Percentiles rank a stretch among this genome's conserved stretches.
Evolutionary conservation across 2,113 vertebrate genomes (phyloP).

Genomic region (Sceloporus tristichus): DNA sequence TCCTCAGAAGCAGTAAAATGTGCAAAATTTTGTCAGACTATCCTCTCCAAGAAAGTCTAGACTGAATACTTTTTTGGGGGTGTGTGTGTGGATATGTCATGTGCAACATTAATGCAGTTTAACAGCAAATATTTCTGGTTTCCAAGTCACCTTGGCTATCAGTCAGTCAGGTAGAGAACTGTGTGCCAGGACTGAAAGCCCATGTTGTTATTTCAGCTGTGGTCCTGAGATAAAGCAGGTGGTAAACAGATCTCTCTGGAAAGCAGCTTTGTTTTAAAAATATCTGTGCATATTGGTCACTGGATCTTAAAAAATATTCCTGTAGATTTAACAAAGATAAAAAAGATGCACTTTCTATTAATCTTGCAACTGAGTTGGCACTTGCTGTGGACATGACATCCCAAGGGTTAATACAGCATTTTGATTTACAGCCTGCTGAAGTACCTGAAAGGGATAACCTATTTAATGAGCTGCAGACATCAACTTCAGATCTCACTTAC

Average conservation of each 20-base stretch:
- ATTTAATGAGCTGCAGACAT: too few species aligned
- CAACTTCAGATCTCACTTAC: too few species aligned
- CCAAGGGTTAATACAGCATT: too few species aligned
- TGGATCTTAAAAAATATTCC: too few species aligned
- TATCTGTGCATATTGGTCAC: slow-evolving; percentile 4
- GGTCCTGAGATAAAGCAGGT: slow-evolving; percentile 68
- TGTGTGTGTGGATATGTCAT: neutral
- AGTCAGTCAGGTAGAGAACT: slow-evolving; percentile 59
- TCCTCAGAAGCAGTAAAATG: neutral
- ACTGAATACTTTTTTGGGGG: neutral
- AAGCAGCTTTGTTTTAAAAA: slow-evolving; percentile 59
- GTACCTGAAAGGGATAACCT: too few species aligned
- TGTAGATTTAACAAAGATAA: too few species aligned
- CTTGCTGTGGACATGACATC: too few species aligned
- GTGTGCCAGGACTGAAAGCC: slow-evolving; percentile 53
- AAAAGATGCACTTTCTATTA: too few species aligned
- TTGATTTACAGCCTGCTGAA: too few species aligned
- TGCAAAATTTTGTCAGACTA: neutral
- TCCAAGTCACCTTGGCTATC: slow-evolving; percentile 48
- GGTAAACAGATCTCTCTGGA: slow-evolving; percentile 70
- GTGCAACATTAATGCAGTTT: slow-evolving; percentile 15
- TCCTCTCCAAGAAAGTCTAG: neutral
- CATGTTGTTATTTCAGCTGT: slow-evolving; percentile 69
- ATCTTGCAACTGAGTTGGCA: too few species aligned
- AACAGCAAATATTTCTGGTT: slow-evolving; percentile 46